Evolutionary conservation across 2,888 invertebrate genomes (phyloP), one percentile per base, ranked within the genome.

Genomic region (Cheilosia urbana): DNA sequence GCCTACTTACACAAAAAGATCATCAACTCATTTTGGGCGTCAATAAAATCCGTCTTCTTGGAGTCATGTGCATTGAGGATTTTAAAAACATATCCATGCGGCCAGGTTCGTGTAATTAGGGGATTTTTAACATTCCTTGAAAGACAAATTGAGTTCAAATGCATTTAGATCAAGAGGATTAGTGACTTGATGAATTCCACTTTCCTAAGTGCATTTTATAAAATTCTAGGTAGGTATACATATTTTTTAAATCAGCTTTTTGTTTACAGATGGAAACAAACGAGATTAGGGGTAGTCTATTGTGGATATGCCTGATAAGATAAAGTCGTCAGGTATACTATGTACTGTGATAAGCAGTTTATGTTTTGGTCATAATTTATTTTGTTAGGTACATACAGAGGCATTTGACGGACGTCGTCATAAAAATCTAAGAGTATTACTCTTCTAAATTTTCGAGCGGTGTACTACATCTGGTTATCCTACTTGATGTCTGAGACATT

Each of bases 41-140:
- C 96, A 7, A 97, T 93, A 21, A 95, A 93, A 1, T 91, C 91
- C 0, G 93, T 90, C 58, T 96, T 95, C 89, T 94, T 93, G 0
- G 98, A 96, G 91, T 98, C 97, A 90, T 96, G 92, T 0, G 96
- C 94, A 92, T 98, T 98, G 88, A 97, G 93, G 62, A 98, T 94
- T 93, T 98, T 98, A 77, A 98, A 92, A 21, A 97, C 95, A 89
- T 96, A 96, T 0, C 96, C 96, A 88, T 95, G 90, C 0, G 93
- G 92, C 84, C 93, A 93, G 85, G 94, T 93, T 4, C 92, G 90
- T 0, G 93, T 92, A 79, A 95, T 94, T 21, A 95, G 89, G 0
- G 94, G 94, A 91, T 95, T 96, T 90, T 94, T 93, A 79, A 94
- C 93, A 80, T 93, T 93, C 65, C 92, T 92, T 65, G 0, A 89